Percentiles rank a stretch among this genome's conserved stretches.
Conservation (phyloP, 2,888 invertebrate species). For the Cryptocephalus primarius region DNA sequence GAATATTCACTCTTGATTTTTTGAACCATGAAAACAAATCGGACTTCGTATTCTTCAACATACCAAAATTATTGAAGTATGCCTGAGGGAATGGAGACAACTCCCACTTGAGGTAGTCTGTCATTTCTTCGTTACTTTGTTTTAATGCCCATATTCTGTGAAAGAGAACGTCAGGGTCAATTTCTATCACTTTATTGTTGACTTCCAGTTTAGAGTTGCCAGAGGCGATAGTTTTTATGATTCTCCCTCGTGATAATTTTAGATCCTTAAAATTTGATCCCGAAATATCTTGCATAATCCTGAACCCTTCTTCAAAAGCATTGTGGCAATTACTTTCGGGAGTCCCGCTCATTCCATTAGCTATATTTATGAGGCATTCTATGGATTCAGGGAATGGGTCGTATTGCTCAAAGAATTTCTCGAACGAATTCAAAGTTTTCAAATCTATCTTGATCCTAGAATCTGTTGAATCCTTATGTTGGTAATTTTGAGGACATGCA, state of each 20-base stretch:
- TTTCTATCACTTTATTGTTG: slow-evolving; percentile 2
- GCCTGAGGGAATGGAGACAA: slow-evolving; percentile 4
- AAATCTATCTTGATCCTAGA: slow-evolving; percentile 4
- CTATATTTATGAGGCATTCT: slow-evolving; percentile 3
- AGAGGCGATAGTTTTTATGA: slow-evolving; percentile 1
- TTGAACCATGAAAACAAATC: slow-evolving; percentile 3
- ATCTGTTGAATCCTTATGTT: slow-evolving; percentile 5
- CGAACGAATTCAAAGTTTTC: slow-evolving; percentile 1
- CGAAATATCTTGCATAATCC: slow-evolving; percentile 2
- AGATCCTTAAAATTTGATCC: slow-evolving; percentile 3
- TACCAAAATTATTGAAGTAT: slow-evolving; percentile 4
- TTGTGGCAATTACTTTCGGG: slow-evolving; percentile 2
- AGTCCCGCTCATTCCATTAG: slow-evolving; percentile 3
- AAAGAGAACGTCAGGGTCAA: slow-evolving; percentile 5
- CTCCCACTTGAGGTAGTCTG: slow-evolving; percentile 4
- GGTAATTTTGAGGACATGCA: slow-evolving; percentile 2
- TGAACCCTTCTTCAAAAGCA: slow-evolving; percentile 4
- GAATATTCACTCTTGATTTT: background rate
- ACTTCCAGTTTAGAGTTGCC: slow-evolving; percentile 1
- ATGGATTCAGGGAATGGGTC: slow-evolving; percentile 4
- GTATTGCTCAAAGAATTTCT: slow-evolving; percentile 4
- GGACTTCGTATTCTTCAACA: slow-evolving; percentile 6
- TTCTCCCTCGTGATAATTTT: slow-evolving; percentile 1
- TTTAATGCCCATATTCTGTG: slow-evolving; percentile 4
- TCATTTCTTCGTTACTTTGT: slow-evolving; percentile 3